Base-by-base conservation (phyloP, 2,797 vertebrate genomes). In the Nyctibius grandis region DNA sequence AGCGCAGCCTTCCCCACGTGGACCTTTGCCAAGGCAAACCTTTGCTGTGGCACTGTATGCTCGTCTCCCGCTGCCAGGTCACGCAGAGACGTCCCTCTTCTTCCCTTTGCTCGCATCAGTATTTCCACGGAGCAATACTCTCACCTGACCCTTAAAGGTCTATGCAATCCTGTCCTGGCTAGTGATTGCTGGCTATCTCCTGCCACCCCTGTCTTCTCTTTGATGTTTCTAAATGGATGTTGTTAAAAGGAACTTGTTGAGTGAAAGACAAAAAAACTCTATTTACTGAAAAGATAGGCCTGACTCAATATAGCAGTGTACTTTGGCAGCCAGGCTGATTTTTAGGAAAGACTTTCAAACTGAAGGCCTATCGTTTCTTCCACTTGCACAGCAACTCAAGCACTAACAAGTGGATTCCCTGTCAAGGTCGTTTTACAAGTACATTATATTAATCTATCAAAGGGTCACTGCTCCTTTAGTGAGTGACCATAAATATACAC, bases 81-180 rank as follows among this genome's bases (percentile, higher is more conserved):
- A 29, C 65, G 56, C 93, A n/a, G 86, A 90, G 92, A 53, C 9
- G 15, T 93, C 80, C 91, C 91, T 40, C 38, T 29, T 87, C 95
- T 59, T 94, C 88, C 91, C 89, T 56, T 34, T 83, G 91, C 92
- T 95, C 91, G 12, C 82, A 53, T 19, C 65, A 5, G 44, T 44
- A 51, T 82, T 89, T 95, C 89, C 76, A 69, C 11, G 3, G 83
- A 97, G 94, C 83, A 94, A 96, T 90, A 93, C 91, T 85, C 96
- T 93, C 95, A 78, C 95, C 95, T 96, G 97, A 98, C 96, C 97
- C 97, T 67, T 2, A 19, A 80, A 95, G 90, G 57, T 31, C 84
- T 80, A 14, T 36, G 82, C 85, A 83, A 95, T 34, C 67, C 29
- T 1, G 23, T 1, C 68, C 90, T 68, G 77, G 88, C 82, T 90